These are phyloP conservation scores for Aleadryas rufinucha DNA, from an alignment of 2,113 vertebrate genomes.

Conservation along the genomic window DNA sequence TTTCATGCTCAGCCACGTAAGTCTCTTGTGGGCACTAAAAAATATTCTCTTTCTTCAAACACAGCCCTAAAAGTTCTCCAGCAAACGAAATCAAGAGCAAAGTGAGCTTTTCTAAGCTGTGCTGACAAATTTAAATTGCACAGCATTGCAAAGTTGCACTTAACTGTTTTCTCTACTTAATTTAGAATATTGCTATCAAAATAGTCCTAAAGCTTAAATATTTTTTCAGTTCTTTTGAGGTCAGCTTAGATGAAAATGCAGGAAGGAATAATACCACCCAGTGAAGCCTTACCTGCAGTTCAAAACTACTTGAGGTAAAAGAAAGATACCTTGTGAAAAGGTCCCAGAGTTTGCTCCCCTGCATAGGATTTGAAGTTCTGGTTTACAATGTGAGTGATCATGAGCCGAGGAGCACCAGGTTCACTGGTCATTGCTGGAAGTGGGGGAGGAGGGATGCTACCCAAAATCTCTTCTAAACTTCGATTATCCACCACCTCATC, in stretches of 20 bases:
- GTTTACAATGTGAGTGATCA: slow-evolving; percentile 98
- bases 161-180: background rate
- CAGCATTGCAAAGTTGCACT: background rate
- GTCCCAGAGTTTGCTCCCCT: slow-evolving; percentile 90
- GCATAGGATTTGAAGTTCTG: slow-evolving; percentile 98
- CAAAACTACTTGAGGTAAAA: background rate
- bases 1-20: slow-evolving; percentile 34
- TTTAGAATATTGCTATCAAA: background rate
- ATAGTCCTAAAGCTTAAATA: background rate
- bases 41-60: slow-evolving; percentile 14
- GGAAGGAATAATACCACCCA: background rate
- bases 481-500: slow-evolving; percentile 80
- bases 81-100: slow-evolving; percentile 17
- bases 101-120: background rate
- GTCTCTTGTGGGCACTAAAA: slow-evolving; percentile 32
- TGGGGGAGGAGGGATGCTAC: slow-evolving; percentile 93
- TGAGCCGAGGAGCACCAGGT: slow-evolving; percentile 94
- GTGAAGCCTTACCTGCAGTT: background rate
- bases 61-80: background rate
- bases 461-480: slow-evolving; percentile 97
- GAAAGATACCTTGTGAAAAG: slow-evolving; percentile 95
- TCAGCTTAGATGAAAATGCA: background rate
- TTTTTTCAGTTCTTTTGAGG: background rate
- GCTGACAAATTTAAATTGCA: background rate
- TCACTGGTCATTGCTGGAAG: slow-evolving; percentile 97